Evolutionary conservation across 23 tunicate species (phyloP), one percentile per base, ranked within the genome.

Genomic region (Botrylloides violaceus): DNA sequence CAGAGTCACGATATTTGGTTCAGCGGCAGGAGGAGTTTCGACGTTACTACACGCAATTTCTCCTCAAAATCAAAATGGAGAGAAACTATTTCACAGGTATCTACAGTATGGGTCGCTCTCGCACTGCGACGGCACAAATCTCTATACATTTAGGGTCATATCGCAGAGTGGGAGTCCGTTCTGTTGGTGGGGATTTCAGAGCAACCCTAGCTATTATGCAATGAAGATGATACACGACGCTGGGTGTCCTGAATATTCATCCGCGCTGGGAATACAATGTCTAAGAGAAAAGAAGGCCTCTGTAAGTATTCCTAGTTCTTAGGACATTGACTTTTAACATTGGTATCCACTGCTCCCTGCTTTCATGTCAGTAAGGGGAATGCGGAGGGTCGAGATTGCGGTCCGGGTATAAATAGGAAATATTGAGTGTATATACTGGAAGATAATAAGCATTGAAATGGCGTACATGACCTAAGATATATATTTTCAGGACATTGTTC

Each of bases 1-100:
- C 34, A 29, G 72, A 12, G 77, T 87, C 7, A 87, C 95, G 29
- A 23, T 87, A 59, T 87, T 87, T 36, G 95, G 95, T 9, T 81
- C 81, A 31, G 87, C 53, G 3, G 87, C 95, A 1, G 95, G 95
- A n/a, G 87, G 73, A 15, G 64, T 79, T 2, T 68, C 95, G 2
- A 73, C 63, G 2, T 82, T 81, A 31, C 35, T 76, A 25, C 95
- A 87, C 62, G 24, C 61, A 23, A 27, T 87, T 66, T 20, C 60
- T 12, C 35, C 75, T 32, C 65, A 75, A 24, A 38, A 37, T 36
- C 64, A 56, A 12, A 34, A 9, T 3, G 35, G 29, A 29, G 29
- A 31, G 3, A 63, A 63, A 63, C 70, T 63, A 19, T 63, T 63
- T 63, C 70, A 63, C 9, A 25, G 53, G 53, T 43, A 43, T 15